These are phyloP conservation scores for Scolopax mira DNA, from an alignment of 2,113 vertebrate species.

Conservation along the genomic window DNA sequence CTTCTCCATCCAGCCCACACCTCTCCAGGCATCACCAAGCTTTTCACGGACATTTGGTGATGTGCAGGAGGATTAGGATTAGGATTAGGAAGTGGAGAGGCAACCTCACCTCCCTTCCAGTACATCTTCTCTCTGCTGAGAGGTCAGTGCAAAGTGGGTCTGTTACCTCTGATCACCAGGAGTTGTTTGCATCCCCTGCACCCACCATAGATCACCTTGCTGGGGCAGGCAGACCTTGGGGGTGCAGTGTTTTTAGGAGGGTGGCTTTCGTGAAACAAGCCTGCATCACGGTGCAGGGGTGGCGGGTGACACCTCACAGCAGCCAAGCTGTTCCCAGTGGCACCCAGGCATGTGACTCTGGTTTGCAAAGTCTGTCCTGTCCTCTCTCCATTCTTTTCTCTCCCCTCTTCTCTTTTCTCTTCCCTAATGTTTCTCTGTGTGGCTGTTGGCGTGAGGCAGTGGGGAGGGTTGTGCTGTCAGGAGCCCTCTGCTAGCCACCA, in stretches of 20 bases:
- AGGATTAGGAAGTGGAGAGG: neutral
- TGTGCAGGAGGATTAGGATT: neutral
- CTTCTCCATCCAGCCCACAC: neutral
- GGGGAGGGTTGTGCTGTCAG: neutral
- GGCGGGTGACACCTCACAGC: neutral
- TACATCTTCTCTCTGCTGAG: neutral
- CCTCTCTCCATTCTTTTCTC: neutral
- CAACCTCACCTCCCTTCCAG: neutral
- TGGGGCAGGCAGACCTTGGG: neutral
- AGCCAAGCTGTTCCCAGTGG: neutral
- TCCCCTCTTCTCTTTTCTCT: neutral
- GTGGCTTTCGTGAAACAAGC: neutral
- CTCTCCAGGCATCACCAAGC: neutral
- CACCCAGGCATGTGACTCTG: neutral
- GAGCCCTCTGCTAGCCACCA: neutral
- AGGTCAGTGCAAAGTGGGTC: neutral
- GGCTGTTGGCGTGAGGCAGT: neutral
- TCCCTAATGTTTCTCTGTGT: neutral
- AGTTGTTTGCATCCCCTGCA: neutral
- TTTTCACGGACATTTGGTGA: neutral
- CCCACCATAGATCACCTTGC: neutral
- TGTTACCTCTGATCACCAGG: neutral
- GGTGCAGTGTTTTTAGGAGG: neutral
- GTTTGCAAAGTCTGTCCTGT: constrained; percentile 21
- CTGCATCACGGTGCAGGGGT: neutral